These are phyloP conservation scores for Pseudomyrmex concolor DNA, from an alignment of 1,140 invertebrate genomes.

Conservation along the genomic window DNA sequence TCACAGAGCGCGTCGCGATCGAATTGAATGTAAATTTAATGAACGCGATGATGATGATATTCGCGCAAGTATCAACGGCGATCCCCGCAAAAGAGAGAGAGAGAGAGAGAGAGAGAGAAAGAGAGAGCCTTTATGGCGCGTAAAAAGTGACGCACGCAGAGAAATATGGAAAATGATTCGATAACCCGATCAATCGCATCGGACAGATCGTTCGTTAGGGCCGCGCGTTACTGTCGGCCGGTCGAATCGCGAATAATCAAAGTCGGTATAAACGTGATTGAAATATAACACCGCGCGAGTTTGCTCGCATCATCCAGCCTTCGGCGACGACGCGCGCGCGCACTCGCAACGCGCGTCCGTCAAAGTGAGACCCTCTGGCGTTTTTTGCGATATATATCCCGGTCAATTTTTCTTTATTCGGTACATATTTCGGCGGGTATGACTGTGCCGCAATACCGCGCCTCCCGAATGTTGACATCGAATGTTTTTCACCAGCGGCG, in stretches of 20 bases:
- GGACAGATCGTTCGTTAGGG: conserved; percentile 74
- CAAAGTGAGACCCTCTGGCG: conserved; percentile 71
- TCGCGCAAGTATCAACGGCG: conserved; percentile 11
- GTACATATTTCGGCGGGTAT: conserved; percentile 60
- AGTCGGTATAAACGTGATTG: conserved; percentile 73
- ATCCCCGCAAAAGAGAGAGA: background rate
- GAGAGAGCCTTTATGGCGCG: conserved; percentile 17
- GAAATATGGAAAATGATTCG: conserved; percentile 70
- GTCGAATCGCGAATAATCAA: conserved; percentile 74
- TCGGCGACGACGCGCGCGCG: conserved; percentile 61
- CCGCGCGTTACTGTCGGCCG: conserved; percentile 67
- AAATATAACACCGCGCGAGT: conserved; percentile 73
- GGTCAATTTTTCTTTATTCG: conserved; percentile 72
- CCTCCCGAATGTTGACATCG: conserved; percentile 61
- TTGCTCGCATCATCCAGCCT: conserved; percentile 71
- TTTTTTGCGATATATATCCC: conserved; percentile 66
- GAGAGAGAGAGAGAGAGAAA: no score
- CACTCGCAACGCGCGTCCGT: conserved; percentile 48
- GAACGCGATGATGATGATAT: background rate
- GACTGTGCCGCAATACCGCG: conserved; percentile 59
- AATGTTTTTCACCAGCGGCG: conserved; percentile 22
- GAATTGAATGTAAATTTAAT: conserved; percentile 24
- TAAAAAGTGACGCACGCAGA: conserved; percentile 49
- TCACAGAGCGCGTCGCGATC: background rate
- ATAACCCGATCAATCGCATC: conserved; percentile 74